Conservation (phyloP, 2,113 vertebrate genomes). For the Tetrax tetrax region DNA sequence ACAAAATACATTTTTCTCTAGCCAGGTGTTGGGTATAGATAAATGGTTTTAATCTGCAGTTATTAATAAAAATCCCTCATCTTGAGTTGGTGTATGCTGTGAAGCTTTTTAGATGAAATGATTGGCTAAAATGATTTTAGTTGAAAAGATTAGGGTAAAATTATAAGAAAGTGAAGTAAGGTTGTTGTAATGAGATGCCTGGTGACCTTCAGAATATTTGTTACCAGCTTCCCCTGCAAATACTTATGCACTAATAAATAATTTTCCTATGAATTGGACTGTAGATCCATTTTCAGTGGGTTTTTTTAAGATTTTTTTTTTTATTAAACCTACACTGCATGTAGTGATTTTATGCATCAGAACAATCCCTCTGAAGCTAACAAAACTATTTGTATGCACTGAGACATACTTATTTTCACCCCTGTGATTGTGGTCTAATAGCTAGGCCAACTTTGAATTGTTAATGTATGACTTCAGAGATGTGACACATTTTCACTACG, state of each 20-base stretch:
- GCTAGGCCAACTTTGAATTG: not conserved
- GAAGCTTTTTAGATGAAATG: not conserved
- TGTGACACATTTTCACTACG: not conserved
- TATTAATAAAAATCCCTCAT: not conserved
- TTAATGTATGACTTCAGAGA: not conserved
- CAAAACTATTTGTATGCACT: not conserved
- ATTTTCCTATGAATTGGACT: not conserved
- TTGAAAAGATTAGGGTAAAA: not conserved
- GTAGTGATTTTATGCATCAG: not conserved
- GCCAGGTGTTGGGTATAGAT: not conserved
- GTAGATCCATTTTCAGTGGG: not conserved
- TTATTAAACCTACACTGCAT: not conserved
- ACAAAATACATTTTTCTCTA: not conserved
- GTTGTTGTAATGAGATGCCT: not conserved
- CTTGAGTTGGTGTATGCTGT: not conserved
- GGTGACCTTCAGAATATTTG: not conserved
- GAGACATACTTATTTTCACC: not conserved
- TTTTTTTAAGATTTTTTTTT: not conserved
- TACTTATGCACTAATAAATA: not conserved
- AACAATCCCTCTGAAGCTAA: not conserved
- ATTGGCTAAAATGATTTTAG: no score
- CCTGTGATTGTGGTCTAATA: not conserved
- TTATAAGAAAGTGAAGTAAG: not conserved
- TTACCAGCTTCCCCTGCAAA: not conserved
- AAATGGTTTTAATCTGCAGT: not conserved